Conservation (phyloP, 92 coral and sea anemone genomes). For the Muricea muricata region DNA sequence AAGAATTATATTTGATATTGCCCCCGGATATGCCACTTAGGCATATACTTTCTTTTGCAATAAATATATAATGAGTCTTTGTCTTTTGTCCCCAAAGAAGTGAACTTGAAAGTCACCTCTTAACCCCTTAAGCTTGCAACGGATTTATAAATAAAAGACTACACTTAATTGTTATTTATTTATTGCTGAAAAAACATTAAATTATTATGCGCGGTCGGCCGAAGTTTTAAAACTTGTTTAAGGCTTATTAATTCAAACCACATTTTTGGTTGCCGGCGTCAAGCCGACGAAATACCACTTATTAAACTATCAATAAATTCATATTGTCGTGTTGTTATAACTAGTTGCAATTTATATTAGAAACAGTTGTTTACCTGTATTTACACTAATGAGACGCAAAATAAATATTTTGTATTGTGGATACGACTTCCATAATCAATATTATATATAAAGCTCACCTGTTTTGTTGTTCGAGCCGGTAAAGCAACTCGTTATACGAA, state of each 20-base stretch:
- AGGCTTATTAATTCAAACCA: background rate
- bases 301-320: background rate
- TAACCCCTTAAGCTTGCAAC: background rate
- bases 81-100: background rate
- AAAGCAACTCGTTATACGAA: conserved; percentile 77
- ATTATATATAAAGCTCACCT: too few relatives aligned
- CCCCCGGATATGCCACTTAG: conserved; percentile 5
- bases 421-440: too few relatives aligned
- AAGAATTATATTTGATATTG: background rate
- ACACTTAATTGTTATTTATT: too few relatives aligned
- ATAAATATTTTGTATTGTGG: background rate
- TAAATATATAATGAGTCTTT: background rate
- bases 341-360: background rate
- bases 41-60: background rate
- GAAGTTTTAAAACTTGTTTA: background rate
- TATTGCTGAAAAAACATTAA: too few relatives aligned
- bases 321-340: background rate
- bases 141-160: background rate
- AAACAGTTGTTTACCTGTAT: background rate
- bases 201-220: background rate
- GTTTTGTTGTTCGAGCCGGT: conserved; percentile 78
- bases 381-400: background rate
- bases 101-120: background rate
- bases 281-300: background rate
- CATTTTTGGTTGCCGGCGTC: background rate